Percentiles rank a stretch among this genome's conserved stretches.
phyloP scores from a whole-genome alignment of 2,888 invertebrate species.

The Folsomia manolachei region DNA sequence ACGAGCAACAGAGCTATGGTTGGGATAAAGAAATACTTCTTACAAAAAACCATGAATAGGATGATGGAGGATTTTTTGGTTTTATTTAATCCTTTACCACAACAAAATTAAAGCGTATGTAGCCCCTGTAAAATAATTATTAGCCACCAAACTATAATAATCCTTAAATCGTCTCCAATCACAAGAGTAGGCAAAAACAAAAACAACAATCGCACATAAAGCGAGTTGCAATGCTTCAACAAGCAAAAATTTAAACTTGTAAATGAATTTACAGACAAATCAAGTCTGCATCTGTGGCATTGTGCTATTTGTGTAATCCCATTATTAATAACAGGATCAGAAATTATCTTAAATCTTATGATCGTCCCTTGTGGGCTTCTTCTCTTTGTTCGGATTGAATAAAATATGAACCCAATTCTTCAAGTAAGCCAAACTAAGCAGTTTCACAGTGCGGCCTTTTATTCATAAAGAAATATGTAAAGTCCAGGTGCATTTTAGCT shows the following conservation, averaged over 20 bases:
- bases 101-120: neutral
- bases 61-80: neutral
- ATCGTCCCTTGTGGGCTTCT: neutral
- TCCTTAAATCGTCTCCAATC: neutral
- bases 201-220: neutral
- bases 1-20: neutral
- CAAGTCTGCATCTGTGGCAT: neutral
- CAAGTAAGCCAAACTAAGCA: neutral
- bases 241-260: neutral
- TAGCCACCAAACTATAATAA: neutral
- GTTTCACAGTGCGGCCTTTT: neutral
- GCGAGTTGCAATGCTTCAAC: no score
- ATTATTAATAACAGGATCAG: slow-evolving; percentile 14
- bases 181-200: neutral
- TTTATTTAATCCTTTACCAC: neutral
- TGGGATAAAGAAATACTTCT: neutral
- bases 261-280: neutral
- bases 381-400: slow-evolving; percentile 1
- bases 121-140: neutral
- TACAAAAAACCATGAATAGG: neutral
- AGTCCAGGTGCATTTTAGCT: neutral
- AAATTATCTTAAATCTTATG: neutral
- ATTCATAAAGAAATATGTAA: neutral
- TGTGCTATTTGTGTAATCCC: slow-evolving; percentile 9
- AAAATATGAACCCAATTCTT: neutral